phyloP scores from a whole-genome alignment of 1,140 invertebrate species.

The Paraescarpia echinospica region DNA sequence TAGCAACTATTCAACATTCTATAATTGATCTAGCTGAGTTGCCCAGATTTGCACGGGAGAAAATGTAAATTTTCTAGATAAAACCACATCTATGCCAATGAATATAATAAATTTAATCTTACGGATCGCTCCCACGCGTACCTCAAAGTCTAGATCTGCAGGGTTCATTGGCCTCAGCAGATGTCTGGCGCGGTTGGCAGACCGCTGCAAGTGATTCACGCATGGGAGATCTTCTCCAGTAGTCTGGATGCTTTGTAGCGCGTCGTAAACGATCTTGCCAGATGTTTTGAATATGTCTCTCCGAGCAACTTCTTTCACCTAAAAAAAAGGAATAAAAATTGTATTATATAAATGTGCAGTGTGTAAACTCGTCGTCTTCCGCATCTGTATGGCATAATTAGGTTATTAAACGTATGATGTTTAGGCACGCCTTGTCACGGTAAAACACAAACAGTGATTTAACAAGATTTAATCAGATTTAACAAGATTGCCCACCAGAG shows the following conservation, averaged over 20 bases:
- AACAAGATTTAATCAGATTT: no score
- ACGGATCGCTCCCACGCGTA: neutral
- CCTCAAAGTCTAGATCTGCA: neutral
- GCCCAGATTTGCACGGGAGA: no score
- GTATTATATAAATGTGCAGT: neutral
- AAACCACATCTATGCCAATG: no score
- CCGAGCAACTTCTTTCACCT: neutral
- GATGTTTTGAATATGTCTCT: neutral
- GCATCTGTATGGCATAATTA: neutral
- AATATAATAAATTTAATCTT: no score
- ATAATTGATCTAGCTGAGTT: neutral
- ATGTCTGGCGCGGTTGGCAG: neutral
- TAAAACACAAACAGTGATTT: neutral
- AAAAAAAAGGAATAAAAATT: neutral
- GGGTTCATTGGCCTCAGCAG: neutral
- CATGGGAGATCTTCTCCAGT: neutral
- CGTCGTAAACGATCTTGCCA: neutral
- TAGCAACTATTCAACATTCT: neutral
- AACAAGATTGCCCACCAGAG: no score
- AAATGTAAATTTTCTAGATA: no score
- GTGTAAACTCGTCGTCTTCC: no score
- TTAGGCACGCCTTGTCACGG: neutral
- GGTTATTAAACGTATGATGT: neutral
- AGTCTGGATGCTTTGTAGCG: neutral
- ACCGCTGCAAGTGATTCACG: neutral